phyloP scores from a whole-genome alignment of 2,113 vertebrate genomes.

The Anhinga anhinga region DNA sequence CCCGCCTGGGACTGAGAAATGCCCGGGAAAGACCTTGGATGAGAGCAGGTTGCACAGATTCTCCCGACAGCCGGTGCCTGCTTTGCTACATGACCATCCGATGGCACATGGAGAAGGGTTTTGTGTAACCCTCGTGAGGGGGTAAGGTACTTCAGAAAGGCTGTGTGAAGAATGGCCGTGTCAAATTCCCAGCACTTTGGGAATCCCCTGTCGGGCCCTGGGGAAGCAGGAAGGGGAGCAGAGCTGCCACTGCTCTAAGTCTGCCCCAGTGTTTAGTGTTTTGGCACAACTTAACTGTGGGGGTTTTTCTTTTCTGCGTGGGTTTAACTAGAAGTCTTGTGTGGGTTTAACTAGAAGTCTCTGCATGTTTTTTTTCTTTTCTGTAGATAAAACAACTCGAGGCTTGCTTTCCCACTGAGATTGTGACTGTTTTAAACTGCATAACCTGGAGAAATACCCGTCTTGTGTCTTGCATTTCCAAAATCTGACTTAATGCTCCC shows the following conservation, averaged over 20 bases:
- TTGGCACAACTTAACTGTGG: accelerated
- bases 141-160: not conserved
- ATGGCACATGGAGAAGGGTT: not conserved
- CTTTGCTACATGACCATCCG: accelerated
- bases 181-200: not conserved
- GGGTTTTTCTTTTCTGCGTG: not conserved
- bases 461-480: not conserved
- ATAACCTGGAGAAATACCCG: not conserved
- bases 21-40: accelerated
- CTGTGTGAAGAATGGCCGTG: not conserved
- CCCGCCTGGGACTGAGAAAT: not conserved
- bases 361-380: not conserved
- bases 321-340: not conserved
- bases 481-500: not conserved
- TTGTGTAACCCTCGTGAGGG: not conserved
- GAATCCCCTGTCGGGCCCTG: not conserved
- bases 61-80: accelerated
- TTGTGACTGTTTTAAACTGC: not conserved
- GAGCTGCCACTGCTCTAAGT: not conserved
- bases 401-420: not conserved
- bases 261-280: not conserved
- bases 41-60: not conserved
- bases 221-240: not conserved
- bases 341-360: constrained; percentile 27
- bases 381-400: not conserved